Conservation (phyloP, 2,888 invertebrate species). For the Polymixis lichenea region DNA sequence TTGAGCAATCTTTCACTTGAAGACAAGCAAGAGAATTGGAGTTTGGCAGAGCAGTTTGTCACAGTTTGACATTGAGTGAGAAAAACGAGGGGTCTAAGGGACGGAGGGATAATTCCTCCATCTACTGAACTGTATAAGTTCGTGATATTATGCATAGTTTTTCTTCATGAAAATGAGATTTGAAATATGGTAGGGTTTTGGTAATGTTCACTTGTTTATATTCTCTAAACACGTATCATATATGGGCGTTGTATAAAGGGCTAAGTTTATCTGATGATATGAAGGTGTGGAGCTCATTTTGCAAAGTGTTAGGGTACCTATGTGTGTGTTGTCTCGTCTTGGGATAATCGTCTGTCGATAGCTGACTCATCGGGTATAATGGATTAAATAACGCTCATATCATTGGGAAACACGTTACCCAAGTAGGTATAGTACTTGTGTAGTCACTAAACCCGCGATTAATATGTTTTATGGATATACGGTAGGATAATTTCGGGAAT, state of each 20-base stretch:
- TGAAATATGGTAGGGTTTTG: conserved; percentile 2
- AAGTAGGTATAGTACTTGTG: neutral
- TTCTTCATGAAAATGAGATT: conserved; percentile 23
- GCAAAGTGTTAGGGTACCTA: conserved; percentile 12
- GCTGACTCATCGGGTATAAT: conserved; percentile 11
- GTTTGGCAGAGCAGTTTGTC: conserved; percentile 45
- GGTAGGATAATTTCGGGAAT: neutral
- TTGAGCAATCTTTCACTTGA: conserved; percentile 48
- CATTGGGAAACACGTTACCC: neutral
- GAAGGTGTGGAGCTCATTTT: conserved; percentile 9
- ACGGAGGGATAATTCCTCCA: conserved; percentile 17
- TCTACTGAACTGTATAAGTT: conserved; percentile 8
- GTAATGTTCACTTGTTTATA: conserved; percentile 11
- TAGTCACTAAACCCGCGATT: neutral
- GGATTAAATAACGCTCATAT: conserved; percentile 18
- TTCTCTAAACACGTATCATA: conserved; percentile 14
- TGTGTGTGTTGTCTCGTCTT: neutral
- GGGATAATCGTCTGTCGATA: neutral
- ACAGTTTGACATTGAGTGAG: conserved; percentile 42
- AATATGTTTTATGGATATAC: neutral
- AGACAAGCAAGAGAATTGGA: conserved; percentile 25
- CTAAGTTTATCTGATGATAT: neutral
- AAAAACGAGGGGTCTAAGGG: conserved; percentile 39
- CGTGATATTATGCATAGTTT: conserved; percentile 39
- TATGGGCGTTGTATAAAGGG: no score